A percentile compares a stretch with the other conserved stretches of the same genome.
Conservation (phyloP, 2,113 vertebrate species). For the Benitochromis conjunctus region DNA sequence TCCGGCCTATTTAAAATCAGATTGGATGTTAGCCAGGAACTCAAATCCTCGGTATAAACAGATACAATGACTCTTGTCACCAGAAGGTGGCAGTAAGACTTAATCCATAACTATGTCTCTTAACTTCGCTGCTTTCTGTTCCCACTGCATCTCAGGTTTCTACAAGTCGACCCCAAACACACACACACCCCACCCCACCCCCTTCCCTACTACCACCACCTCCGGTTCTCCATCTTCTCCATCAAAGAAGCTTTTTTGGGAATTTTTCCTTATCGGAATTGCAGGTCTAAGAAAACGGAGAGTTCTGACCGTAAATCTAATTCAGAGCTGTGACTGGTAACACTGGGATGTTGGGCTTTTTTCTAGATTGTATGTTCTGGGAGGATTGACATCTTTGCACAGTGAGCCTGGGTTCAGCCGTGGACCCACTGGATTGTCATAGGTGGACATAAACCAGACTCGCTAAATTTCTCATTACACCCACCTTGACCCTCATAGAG, state of each 20-base stretch:
- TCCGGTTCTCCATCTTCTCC: not conserved
- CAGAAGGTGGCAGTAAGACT: conserved; percentile 26
- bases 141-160: not conserved
- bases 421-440: not conserved
- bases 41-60: not conserved
- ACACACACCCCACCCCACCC: too few species aligned
- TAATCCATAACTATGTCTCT: not conserved
- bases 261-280: not conserved
- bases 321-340: not conserved
- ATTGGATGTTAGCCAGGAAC: not conserved
- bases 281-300: not conserved
- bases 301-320: not conserved
- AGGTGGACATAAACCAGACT: not conserved
- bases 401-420: not conserved
- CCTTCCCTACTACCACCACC: not conserved
- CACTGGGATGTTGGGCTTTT: not conserved
- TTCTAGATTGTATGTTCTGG: not conserved
- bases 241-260: not conserved
- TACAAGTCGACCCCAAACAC: not conserved
- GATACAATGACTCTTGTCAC: not conserved
- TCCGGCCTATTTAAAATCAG: not conserved
- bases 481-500: conserved; percentile 6
- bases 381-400: not conserved
- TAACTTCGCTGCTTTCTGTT: not conserved
- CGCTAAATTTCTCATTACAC: not conserved